phyloP scores from a whole-genome alignment of 2,113 vertebrate species.

The Patagioenas fasciata region DNA sequence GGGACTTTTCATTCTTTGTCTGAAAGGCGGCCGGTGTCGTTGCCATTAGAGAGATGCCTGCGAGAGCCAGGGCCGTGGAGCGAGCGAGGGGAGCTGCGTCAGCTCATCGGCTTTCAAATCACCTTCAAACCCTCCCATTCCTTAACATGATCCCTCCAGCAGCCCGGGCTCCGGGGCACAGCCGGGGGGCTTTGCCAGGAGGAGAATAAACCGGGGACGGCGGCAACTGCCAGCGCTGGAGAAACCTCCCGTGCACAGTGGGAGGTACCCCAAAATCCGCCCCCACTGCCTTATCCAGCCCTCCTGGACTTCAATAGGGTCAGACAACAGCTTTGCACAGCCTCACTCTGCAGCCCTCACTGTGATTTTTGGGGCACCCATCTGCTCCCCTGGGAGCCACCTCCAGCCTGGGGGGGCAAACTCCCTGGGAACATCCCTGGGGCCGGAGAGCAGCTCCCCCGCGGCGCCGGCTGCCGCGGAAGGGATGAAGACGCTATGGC shows the following conservation, averaged over 20 bases:
- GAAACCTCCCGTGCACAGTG: neutral
- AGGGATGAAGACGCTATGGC: slow-evolving; percentile 86
- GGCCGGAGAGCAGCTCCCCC: neutral
- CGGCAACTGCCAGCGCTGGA: neutral
- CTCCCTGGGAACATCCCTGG: neutral
- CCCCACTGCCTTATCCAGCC: neutral
- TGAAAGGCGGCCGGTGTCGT: slow-evolving; percentile 49
- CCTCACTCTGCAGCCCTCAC: neutral
- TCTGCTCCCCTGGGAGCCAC: neutral
- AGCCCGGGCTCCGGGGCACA: slow-evolving; percentile 7
- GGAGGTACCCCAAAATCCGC: neutral
- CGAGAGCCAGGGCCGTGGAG: slow-evolving; percentile 34
- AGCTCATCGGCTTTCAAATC: slow-evolving; percentile 79
- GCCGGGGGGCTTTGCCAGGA: slow-evolving; percentile 25
- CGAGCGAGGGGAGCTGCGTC: slow-evolving; percentile 48
- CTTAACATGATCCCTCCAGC: slow-evolving; percentile 59
- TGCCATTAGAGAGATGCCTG: slow-evolving; percentile 48
- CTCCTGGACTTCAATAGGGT: neutral
- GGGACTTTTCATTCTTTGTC: neutral
- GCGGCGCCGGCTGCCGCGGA: neutral
- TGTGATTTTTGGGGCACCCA: neutral
- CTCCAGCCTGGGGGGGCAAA: neutral
- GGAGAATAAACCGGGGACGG: slow-evolving; percentile 6
- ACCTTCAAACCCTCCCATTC: slow-evolving; percentile 66
- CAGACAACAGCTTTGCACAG: neutral